Percentiles rank a stretch among this genome's conserved stretches.
Evolutionary conservation across 2,113 vertebrate species (phyloP).

Genomic region (Urocynchramus pylzowi): DNA sequence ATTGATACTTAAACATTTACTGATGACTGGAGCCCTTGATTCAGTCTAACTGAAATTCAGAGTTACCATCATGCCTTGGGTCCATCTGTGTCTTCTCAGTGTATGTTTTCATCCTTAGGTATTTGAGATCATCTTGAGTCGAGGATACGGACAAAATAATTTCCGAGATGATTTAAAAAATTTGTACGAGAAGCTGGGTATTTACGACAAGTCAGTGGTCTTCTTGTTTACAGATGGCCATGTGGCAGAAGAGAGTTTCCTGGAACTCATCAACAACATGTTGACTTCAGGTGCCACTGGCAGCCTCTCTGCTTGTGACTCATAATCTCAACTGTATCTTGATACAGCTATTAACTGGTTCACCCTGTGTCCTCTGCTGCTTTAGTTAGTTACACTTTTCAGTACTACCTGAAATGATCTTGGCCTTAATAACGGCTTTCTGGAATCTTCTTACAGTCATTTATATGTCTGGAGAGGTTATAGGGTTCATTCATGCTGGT

Average conservation of each 20-base stretch:
- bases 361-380: not conserved
- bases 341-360: not conserved
- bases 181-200: conserved; percentile 86
- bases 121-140: conserved; percentile 89
- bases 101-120: conserved; percentile 69
- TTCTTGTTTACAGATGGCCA: conserved; percentile 94
- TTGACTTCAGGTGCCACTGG: conserved; percentile 86
- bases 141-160: conserved; percentile 85
- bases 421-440: not conserved
- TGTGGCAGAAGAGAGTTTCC: conserved; percentile 90
- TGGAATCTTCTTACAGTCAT: not conserved
- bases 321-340: not conserved
- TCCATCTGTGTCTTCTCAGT: not conserved
- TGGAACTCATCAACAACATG: conserved; percentile 98
- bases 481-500: not conserved
- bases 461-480: not conserved
- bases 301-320: not conserved
- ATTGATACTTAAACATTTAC: not conserved
- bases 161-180: conserved; percentile 89
- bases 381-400: not conserved
- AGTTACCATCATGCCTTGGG: not conserved
- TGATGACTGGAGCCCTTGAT: not conserved
- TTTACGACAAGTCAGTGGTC: conserved; percentile 84
- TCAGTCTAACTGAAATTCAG: not conserved
- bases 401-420: not conserved